Evolutionary conservation across 2,113 vertebrate species (phyloP).

Genomic region (Poeciliopsis occidentalis): DNA sequence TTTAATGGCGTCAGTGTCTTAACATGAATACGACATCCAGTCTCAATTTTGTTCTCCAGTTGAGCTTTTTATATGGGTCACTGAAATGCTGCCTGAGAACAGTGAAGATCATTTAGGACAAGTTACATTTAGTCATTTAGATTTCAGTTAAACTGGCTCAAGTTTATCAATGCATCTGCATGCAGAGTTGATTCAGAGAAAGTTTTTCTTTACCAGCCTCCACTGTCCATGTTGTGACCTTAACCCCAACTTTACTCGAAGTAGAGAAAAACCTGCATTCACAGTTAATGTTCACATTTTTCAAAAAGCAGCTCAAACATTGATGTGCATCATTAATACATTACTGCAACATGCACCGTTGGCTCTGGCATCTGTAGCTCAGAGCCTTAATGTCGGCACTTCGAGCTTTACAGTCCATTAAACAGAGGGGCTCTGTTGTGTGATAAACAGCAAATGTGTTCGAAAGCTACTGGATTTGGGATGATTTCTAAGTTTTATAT

Average conservation of each 20-base stretch:
- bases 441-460: slow-evolving; percentile 26
- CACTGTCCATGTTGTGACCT: too few relatives aligned
- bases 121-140: too few relatives aligned
- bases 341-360: slow-evolving; percentile 39
- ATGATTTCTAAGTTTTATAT: slow-evolving; percentile 31
- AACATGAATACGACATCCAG: too few relatives aligned
- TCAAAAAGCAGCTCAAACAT: slow-evolving; percentile 51
- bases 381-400: slow-evolving; percentile 33
- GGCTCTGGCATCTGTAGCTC: slow-evolving; percentile 42
- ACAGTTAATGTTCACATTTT: slow-evolving; percentile 13
- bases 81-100: too few relatives aligned
- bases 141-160: too few relatives aligned
- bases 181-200: too few relatives aligned
- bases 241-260: neutral
- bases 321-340: slow-evolving; percentile 54
- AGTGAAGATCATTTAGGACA: too few relatives aligned
- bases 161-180: too few relatives aligned
- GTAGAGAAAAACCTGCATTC: slow-evolving; percentile 10
- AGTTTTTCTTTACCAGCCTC: too few relatives aligned
- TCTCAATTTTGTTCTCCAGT: too few relatives aligned
- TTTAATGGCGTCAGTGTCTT: too few relatives aligned
- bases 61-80: too few relatives aligned
- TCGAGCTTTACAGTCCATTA: slow-evolving; percentile 18
- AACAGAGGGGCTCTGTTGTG: slow-evolving; percentile 11
- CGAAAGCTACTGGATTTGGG: slow-evolving; percentile 5